Evolutionary conservation across 2,797 vertebrate species (phyloP), one percentile per base, ranked within the genome.

Genomic region (Xenopus petersii): DNA sequence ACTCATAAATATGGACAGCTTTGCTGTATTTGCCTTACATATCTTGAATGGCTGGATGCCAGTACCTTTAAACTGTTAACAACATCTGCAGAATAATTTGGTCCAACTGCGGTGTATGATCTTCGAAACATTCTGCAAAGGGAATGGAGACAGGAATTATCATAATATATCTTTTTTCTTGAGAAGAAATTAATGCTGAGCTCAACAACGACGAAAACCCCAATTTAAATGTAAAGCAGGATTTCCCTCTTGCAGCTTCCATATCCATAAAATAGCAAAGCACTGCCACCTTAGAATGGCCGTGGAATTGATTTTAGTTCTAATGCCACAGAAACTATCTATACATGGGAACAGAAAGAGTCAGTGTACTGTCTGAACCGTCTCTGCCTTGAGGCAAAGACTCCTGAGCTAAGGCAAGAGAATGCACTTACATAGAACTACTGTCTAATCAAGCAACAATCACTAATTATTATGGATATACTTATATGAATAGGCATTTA

Each of bases 121-220:
- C 93, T 93, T 86, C 94, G 93, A 83, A 96, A 97, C 94, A 97
- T 97, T 91, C 95, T 98, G 87, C 65, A 86, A 80, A 81, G 76
- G 63, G 83, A 83, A 85, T 4, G 60, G 17, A 64, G 24, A 58
- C 9, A 61, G 51, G 60, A 16, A 77, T 62, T 71, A 36, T 33
- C 7, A 6, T 36, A 21, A 17, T 46, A 55, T 4, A 69, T 60
- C 21, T 69, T 42, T 70, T 42, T 58, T 42, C 54, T 13, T 21
- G 42, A 15, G 36, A 69, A 59, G 2, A 70, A 71, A 63, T 54
- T 0, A 64, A 55, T 3, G 2, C 47, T 26, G 51, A 6, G 33
- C 5, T 15, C 24, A n/a, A n/a, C 5, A 49, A 42, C 16, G 67
- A 68, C 30, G 11, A 47, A 42, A 60, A 51, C 33, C 36, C 2